Percentiles rank a stretch among this genome's conserved stretches.
Conservation (phyloP, 2,888 invertebrate species). For the Heteromyza rotundicornis region DNA sequence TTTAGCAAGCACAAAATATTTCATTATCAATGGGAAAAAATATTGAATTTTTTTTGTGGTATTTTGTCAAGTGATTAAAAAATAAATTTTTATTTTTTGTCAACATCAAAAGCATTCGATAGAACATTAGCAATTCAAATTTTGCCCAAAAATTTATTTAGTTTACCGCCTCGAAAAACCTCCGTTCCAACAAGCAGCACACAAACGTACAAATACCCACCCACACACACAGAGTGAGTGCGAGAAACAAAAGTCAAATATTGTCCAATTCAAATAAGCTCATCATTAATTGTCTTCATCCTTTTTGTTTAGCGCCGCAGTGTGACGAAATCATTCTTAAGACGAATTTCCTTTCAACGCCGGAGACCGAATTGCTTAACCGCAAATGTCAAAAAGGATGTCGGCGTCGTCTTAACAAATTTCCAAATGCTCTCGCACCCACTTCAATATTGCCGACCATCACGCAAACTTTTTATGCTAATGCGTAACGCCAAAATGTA, state of each 20-base stretch:
- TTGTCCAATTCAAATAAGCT: slow-evolving; percentile 45
- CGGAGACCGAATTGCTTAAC: slow-evolving; percentile 1
- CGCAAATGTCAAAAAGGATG: slow-evolving; percentile 29
- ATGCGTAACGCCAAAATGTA: slow-evolving; percentile 35
- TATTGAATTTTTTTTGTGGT: background rate
- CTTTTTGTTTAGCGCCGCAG: too few relatives aligned
- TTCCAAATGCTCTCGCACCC: too few relatives aligned
- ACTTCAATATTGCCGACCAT: too few relatives aligned
- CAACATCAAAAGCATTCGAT: slow-evolving; percentile 39
- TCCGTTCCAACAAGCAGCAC: too few relatives aligned
- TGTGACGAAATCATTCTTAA: too few relatives aligned
- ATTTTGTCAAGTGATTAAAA: too few relatives aligned
- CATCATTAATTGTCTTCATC: slow-evolving; percentile 51
- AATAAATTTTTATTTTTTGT: slow-evolving; percentile 39
- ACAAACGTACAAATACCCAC: background rate
- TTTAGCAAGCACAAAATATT: background rate
- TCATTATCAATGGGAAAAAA: slow-evolving; percentile 43
- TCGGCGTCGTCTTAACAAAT: too few relatives aligned
- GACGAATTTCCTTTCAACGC: too few relatives aligned
- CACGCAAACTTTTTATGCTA: slow-evolving; percentile 56
- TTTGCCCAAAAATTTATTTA: too few relatives aligned
- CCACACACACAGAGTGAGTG: slow-evolving; percentile 12
- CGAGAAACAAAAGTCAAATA: slow-evolving; percentile 49
- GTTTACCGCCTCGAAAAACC: too few relatives aligned
- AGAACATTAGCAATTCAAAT: slow-evolving; percentile 51